phyloP scores from a whole-genome alignment of 2,888 invertebrate species.

The Apamea sordens region DNA sequence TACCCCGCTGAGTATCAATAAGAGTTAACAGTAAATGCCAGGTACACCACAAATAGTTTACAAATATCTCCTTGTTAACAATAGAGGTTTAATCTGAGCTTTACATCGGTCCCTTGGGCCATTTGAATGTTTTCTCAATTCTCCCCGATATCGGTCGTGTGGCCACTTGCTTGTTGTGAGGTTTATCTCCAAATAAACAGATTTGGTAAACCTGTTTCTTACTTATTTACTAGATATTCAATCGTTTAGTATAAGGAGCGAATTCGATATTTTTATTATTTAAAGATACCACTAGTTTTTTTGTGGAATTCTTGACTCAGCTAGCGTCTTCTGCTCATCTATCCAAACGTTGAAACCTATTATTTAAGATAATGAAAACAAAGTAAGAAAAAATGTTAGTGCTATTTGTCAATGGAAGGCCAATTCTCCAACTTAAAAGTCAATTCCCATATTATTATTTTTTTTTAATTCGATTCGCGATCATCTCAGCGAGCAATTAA shows the following conservation, averaged over 20 bases:
- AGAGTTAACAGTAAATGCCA: background rate
- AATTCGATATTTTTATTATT: background rate
- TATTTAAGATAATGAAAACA: background rate
- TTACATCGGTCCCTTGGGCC: conserved; percentile 36
- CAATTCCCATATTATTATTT: too few relatives aligned
- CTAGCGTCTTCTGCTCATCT: background rate
- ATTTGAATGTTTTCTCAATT: conserved; percentile 52
- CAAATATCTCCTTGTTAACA: conserved; percentile 40
- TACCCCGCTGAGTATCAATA: background rate
- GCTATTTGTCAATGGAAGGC: background rate
- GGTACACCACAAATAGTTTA: conserved; percentile 27
- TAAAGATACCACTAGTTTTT: background rate
- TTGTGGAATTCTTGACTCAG: background rate
- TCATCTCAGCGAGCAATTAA: too few relatives aligned
- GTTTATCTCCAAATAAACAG: conserved; percentile 30
- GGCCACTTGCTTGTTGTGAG: conserved; percentile 7
- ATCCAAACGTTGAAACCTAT: background rate
- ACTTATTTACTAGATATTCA: background rate
- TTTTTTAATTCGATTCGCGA: too few relatives aligned
- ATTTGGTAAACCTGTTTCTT: background rate
- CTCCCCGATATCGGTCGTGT: background rate
- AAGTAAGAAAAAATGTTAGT: background rate
- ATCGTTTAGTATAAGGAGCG: background rate
- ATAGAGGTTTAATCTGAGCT: conserved; percentile 38
- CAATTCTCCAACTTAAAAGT: background rate